phyloP scores from a whole-genome alignment of 2,113 vertebrate genomes.

The Procavia capensis region DNA sequence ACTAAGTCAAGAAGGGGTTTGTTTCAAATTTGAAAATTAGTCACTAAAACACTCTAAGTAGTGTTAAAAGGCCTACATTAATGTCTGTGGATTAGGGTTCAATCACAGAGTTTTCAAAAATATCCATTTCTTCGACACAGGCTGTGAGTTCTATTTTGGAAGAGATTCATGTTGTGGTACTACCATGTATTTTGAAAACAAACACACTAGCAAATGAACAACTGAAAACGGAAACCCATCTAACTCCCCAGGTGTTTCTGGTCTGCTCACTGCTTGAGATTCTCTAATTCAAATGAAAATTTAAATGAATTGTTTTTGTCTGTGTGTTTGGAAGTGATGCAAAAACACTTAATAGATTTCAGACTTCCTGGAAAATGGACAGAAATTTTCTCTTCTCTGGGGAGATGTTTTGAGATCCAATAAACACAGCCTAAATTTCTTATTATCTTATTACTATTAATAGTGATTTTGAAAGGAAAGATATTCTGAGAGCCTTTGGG shows the following conservation, averaged over 20 bases:
- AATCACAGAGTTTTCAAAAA: slow-evolving; percentile 38
- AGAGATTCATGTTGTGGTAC: background rate
- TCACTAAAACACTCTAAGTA: background rate
- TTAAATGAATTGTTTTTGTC: background rate
- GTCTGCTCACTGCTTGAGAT: background rate
- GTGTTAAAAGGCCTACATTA: background rate
- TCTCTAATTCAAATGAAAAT: background rate
- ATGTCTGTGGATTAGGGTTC: background rate
- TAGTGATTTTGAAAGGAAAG: background rate
- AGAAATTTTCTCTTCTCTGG: background rate
- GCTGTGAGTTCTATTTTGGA: background rate
- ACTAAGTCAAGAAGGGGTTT: background rate
- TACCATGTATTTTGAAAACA: slow-evolving; percentile 27
- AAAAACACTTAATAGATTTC: background rate
- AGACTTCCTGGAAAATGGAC: slow-evolving; percentile 21
- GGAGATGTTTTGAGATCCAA: background rate
- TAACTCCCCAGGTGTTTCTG: background rate
- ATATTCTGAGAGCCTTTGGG: background rate
- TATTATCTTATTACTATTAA: background rate
- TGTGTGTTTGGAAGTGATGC: background rate
- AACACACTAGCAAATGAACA: background rate
- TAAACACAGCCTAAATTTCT: background rate
- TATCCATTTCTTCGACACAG: background rate
- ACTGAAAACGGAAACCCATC: background rate
- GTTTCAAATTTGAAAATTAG: background rate